A percentile compares a stretch with the other conserved stretches of the same genome.
Evolutionary conservation across 2,797 vertebrate genomes (phyloP).

Genomic region (Betta splendens): DNA sequence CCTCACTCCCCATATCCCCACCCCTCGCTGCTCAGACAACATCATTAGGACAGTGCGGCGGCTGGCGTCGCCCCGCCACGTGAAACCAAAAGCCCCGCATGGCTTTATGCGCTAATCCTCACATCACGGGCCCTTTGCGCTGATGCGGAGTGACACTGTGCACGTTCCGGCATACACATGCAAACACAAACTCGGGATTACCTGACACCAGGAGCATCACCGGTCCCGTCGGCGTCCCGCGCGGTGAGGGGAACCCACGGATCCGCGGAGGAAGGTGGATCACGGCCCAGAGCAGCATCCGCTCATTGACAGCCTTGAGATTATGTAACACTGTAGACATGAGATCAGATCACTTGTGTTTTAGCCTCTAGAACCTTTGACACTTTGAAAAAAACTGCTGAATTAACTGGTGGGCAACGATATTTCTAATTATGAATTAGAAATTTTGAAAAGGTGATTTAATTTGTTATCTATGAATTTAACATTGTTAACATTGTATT

Average conservation of each 20-base stretch:
- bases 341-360: not conserved
- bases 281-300: not conserved
- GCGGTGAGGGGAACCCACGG: constrained; percentile 18
- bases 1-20: constrained; percentile 38
- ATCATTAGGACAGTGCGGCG: constrained; percentile 72
- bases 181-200: constrained; percentile 67
- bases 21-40: constrained; percentile 69
- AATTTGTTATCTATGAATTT: too few relatives aligned
- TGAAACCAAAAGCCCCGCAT: constrained; percentile 53
- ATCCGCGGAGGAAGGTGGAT: not conserved
- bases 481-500: not conserved
- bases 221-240: constrained; percentile 7
- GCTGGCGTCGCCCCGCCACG: constrained; percentile 46
- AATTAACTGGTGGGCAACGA: too few relatives aligned
- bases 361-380: not conserved
- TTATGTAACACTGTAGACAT: constrained; percentile 31
- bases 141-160: constrained; percentile 66
- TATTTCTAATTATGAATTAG: too few relatives aligned
- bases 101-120: constrained; percentile 66
- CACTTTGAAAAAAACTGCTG: not conserved
- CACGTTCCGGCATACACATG: constrained; percentile 54
- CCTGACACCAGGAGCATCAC: constrained; percentile 30
- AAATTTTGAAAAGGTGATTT: too few relatives aligned
- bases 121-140: constrained; percentile 66
- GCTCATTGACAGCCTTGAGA: not conserved